Evolutionary conservation across 1,140 invertebrate species (phyloP).

Genomic region (Nephila pilipes): DNA sequence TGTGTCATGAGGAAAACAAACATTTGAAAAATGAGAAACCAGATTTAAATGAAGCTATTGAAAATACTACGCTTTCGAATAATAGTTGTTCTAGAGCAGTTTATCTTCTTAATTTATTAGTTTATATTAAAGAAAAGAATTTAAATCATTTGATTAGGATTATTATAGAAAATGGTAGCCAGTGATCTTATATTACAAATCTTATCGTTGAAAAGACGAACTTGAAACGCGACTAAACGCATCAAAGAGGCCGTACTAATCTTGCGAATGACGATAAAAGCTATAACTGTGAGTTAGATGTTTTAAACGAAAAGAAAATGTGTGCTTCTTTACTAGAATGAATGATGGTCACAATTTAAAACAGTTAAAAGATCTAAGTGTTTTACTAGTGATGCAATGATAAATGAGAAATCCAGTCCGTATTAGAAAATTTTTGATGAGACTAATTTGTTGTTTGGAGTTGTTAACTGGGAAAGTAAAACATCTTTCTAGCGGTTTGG

Average conservation of each 20-base stretch:
- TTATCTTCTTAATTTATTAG: too few species aligned
- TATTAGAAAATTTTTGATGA: neutral
- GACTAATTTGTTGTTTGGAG: too few species aligned
- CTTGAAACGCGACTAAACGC: neutral
- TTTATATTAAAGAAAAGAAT: too few species aligned
- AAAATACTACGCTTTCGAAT: too few species aligned
- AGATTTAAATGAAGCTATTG: too few species aligned
- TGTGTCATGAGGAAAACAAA: neutral
- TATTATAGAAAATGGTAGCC: neutral
- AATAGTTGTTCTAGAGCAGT: too few species aligned
- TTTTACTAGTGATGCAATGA: too few species aligned
- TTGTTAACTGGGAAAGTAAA: too few species aligned
- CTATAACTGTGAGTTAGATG: neutral
- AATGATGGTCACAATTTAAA: neutral
- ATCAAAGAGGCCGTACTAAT: neutral
- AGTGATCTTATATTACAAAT: neutral
- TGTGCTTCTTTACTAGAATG: neutral
- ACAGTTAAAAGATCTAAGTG: neutral
- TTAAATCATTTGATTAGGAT: neutral
- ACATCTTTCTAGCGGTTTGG: too few species aligned
- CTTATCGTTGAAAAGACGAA: neutral
- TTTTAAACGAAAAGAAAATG: neutral
- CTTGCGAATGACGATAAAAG: neutral
- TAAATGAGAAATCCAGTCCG: neutral
- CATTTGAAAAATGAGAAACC: too few species aligned